A percentile compares a stretch with the other conserved stretches of the same genome.
phyloP scores from a whole-genome alignment of 2,888 invertebrate species.

The Drosophila mayaguana region DNA sequence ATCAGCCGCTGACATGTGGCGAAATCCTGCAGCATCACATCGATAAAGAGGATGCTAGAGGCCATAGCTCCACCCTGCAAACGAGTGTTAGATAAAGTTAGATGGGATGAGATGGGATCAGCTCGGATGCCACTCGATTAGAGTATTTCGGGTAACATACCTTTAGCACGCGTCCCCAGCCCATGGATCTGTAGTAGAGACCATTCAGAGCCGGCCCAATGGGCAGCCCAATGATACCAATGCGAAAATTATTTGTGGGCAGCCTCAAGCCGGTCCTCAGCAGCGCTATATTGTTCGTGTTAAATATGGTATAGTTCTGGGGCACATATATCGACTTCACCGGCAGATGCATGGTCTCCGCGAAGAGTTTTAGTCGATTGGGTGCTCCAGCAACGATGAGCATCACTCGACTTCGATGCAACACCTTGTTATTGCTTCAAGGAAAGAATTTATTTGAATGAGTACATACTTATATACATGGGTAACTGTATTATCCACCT shows the following conservation, averaged over 20 bases:
- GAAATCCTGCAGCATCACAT: constrained; percentile 9
- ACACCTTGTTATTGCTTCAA: constrained; percentile 50
- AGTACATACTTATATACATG: neutral
- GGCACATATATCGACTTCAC: constrained; percentile 56
- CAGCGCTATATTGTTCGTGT: constrained; percentile 63
- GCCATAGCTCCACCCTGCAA: constrained; percentile 46
- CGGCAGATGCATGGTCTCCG: constrained; percentile 14
- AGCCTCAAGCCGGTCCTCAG: neutral
- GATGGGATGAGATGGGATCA: neutral
- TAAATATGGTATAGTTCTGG: constrained; percentile 40
- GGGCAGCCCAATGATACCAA: constrained; percentile 38
- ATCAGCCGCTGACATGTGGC: constrained; percentile 15
- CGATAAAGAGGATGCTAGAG: constrained; percentile 24
- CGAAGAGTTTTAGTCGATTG: constrained; percentile 37
- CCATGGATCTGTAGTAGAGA: constrained; percentile 30
- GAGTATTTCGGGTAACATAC: constrained; percentile 3
- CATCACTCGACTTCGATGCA: constrained; percentile 40
- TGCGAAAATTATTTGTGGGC: constrained; percentile 16
- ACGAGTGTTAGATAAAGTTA: neutral
- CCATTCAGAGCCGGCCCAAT: constrained; percentile 1
- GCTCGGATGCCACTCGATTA: neutral
- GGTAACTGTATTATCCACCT: constrained; percentile 46
- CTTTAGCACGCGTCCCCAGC: constrained; percentile 57
- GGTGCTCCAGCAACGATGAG: constrained; percentile 56
- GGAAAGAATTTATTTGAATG: neutral